These are phyloP conservation scores for Urosaurus nigricauda DNA, from an alignment of 2,797 vertebrate species.

Conservation along the genomic window DNA sequence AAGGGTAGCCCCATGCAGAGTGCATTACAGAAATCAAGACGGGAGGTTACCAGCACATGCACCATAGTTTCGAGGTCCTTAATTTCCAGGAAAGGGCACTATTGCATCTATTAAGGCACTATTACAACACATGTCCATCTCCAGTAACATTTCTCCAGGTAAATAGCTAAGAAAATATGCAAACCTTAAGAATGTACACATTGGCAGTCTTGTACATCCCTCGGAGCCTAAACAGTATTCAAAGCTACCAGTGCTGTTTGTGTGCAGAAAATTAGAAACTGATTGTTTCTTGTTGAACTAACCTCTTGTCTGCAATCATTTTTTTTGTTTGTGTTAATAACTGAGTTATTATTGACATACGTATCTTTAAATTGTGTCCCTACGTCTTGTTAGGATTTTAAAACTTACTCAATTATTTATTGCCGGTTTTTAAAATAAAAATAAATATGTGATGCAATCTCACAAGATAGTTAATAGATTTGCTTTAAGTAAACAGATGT, in stretches of 20 bases:
- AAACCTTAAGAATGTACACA: neutral
- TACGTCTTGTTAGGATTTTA: neutral
- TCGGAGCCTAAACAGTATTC: neutral
- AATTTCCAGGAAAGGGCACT: too few species aligned
- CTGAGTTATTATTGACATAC: constrained; percentile 18
- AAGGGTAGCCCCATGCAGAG: too few species aligned
- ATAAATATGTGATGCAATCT: neutral
- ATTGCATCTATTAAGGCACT: too few species aligned
- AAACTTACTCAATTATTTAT: neutral
- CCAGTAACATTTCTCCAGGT: neutral
- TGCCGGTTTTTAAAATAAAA: neutral
- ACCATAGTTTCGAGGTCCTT: too few species aligned
- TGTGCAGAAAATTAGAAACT: too few species aligned
- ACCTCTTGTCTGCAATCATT: neutral
- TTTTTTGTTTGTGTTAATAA: constrained; percentile 4
- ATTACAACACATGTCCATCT: neutral
- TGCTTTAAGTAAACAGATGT: neutral
- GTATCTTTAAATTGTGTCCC: constrained; percentile 13
- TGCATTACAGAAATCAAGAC: too few species aligned
- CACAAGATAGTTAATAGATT: neutral
- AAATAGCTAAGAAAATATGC: neutral
- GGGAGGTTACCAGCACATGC: too few species aligned
- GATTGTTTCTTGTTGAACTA: too few species aligned
- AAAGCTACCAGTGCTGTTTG: neutral
- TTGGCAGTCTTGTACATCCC: too few species aligned